Evolutionary conservation across 2,797 vertebrate genomes (phyloP).

Genomic region (Margarornis squamiger): DNA sequence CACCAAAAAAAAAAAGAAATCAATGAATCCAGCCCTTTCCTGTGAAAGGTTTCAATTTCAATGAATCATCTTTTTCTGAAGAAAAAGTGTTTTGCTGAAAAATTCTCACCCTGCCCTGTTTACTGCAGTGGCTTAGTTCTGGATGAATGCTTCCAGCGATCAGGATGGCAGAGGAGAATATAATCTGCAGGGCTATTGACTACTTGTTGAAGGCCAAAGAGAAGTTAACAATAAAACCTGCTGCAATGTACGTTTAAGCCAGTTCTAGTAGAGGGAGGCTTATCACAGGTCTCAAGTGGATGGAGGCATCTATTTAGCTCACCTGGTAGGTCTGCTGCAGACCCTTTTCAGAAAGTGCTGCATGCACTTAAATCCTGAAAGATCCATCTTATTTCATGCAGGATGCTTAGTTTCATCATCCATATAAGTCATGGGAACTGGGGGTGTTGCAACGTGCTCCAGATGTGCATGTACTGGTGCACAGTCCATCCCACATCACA

Average conservation of each 20-base stretch:
- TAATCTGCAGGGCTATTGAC: conserved; percentile 45
- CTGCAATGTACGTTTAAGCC: conserved; percentile 45
- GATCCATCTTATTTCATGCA: neutral
- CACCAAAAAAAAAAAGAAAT: neutral
- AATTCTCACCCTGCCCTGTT: conserved; percentile 8
- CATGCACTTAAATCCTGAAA: neutral
- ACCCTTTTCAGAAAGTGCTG: neutral
- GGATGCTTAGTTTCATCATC: neutral
- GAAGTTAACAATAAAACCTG: conserved; percentile 47
- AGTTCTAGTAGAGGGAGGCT: neutral
- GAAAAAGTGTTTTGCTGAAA: conserved; percentile 28
- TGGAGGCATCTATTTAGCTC: conserved; percentile 2
- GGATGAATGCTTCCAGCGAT: conserved; percentile 18
- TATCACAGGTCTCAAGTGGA: neutral
- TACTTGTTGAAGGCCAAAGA: conserved; percentile 56
- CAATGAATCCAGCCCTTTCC: neutral
- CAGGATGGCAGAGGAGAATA: conserved; percentile 43
- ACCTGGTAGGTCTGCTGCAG: neutral
- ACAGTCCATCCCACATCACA: neutral
- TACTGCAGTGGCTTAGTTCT: conserved; percentile 48
- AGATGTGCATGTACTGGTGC: rapidly evolving
- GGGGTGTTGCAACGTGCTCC: neutral
- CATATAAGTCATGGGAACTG: neutral
- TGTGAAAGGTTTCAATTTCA: neutral
- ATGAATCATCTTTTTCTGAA: conserved; percentile 35